Percentiles rank a stretch among this genome's conserved stretches.
Evolutionary conservation across 2,113 vertebrate species (phyloP).

Genomic region (Calyptommatus sinebrachiatus): DNA sequence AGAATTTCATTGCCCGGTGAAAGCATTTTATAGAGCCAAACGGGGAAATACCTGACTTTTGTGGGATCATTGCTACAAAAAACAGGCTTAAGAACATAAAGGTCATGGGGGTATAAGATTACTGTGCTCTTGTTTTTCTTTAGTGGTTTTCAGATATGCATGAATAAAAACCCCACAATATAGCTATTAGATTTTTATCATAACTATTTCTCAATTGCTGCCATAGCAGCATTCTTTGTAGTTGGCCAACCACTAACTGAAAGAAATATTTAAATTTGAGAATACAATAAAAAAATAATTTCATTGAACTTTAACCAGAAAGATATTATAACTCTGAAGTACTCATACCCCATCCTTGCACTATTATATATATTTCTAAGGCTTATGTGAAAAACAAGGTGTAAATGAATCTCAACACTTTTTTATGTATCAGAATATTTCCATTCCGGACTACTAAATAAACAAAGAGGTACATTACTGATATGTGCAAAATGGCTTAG

Average conservation of each 20-base stretch:
- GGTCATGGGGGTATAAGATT: neutral
- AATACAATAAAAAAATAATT: constrained; percentile 14
- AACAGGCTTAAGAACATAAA: neutral
- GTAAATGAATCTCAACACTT: neutral
- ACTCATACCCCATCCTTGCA: neutral
- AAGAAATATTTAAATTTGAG: neutral
- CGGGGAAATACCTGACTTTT: neutral
- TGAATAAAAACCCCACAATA: neutral
- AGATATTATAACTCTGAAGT: neutral
- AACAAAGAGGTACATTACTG: no score
- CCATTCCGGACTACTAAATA: no score
- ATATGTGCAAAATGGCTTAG: no score
- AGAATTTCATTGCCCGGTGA: neutral
- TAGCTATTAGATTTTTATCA: constrained; percentile 11
- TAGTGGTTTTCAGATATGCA: constrained; percentile 31
- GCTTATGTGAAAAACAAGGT: neutral
- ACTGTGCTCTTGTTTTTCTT: neutral
- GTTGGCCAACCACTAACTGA: neutral
- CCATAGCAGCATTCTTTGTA: neutral
- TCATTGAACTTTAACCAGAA: neutral
- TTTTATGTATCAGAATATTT: no score
- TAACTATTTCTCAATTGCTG: constrained; percentile 9
- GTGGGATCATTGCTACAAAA: neutral
- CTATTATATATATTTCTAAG: neutral
- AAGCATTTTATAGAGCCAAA: neutral